phyloP scores from a whole-genome alignment of 1,140 invertebrate genomes.

The Zelostemma sp. region DNA sequence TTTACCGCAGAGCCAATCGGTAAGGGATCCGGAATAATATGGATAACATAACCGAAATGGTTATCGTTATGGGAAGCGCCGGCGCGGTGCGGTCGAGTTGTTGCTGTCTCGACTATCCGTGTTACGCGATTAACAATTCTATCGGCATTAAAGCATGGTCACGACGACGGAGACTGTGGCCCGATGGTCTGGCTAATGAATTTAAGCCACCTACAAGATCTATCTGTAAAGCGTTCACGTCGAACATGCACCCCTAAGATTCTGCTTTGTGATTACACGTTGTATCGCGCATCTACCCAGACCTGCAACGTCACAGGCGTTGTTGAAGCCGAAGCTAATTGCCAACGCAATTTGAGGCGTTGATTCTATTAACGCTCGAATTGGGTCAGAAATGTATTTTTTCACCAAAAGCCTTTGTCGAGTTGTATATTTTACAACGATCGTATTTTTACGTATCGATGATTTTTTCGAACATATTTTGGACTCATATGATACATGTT shows the following conservation, averaged over 20 bases:
- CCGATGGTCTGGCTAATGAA: constrained; percentile 57
- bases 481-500: too few relatives aligned
- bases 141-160: constrained; percentile 47
- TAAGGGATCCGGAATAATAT: constrained; percentile 32
- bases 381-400: constrained; percentile 1
- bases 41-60: constrained; percentile 36
- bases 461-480: constrained; percentile 1
- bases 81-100: constrained; percentile 30
- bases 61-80: constrained; percentile 45
- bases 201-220: constrained; percentile 52
- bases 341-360: constrained; percentile 18
- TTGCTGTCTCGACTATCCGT: constrained; percentile 24
- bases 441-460: constrained; percentile 14
- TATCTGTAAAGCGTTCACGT: constrained; percentile 31
- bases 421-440: not conserved
- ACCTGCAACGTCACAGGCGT: constrained; percentile 8
- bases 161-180: constrained; percentile 24
- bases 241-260: constrained; percentile 36
- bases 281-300: constrained; percentile 32
- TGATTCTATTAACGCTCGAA: constrained; percentile 9
- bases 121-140: constrained; percentile 45
- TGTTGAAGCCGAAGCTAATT: constrained; percentile 22
- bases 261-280: constrained; percentile 31
- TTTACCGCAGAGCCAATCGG: constrained; percentile 15
- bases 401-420: not conserved